Base-by-base conservation (phyloP, 2,888 invertebrate genomes). In the Dioctria linearis region DNA sequence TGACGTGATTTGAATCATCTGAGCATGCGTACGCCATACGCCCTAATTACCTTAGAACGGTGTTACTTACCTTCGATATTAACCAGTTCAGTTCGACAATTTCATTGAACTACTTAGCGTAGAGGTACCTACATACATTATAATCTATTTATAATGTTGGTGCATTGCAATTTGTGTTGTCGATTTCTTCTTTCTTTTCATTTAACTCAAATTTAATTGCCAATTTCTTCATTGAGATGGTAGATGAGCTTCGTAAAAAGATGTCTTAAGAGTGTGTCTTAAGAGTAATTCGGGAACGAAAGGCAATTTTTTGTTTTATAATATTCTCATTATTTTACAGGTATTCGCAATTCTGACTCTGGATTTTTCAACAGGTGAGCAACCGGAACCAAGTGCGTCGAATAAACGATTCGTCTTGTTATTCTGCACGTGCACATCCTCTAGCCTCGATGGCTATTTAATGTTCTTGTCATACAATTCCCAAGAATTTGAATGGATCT, bases 371-470 rank as follows among this genome's bases (percentile, higher is more conserved):
- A 59, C 59, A 75, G 40, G 71, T 71, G 54, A 61, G 42, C 65
- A 78, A 75, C 81, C 81, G 81, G 81, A 81, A 81, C 81, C 80
- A 78, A 80, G 80, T 80, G 71, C 69, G 78, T 71, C 63, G 65
- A 54, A 79, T 76, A 69, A 61, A 46, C 76, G 39, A 75, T 39
- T 37, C 76, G 63, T 76, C 63, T 76, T 76, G 76, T 76, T 76
- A 76, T 76, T 76, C 76, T 76, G 76, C 76, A 76, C 76, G 76
- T 76, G 76, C 76, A 76, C 76, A 76, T 76, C 76, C 76, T 76
- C 76, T 63, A 76, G 49, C 76, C 76, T 76, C 63, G 49, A 63
- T 66, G 78, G 63, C 78, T 78, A 42, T 51, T 78, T 78, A 78
- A 78, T 78, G 65, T 78, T 63, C 78, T 51, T 54, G 78, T 78